Evolutionary conservation across 2,888 invertebrate species (phyloP), one percentile per base, ranked within the genome.

Genomic region (Halocaridina rubra): DNA sequence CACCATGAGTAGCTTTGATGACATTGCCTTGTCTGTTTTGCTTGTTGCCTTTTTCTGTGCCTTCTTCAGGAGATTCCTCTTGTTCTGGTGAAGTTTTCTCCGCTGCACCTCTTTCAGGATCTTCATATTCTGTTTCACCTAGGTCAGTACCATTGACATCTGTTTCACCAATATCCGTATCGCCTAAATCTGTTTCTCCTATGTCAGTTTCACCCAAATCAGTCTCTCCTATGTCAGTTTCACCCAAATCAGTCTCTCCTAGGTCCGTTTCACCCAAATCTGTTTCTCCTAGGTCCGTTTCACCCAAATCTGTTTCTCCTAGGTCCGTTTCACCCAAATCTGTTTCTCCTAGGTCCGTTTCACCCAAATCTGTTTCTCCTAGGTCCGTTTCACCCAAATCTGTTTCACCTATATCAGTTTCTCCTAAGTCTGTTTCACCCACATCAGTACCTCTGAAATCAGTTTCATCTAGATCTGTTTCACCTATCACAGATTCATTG

Each of bases 91-190:
- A 24, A 16, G 13, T 24, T 19, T 53, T 22, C 74, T 7, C 10
- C 69, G 27, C 7, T 59, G 30, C 32, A 22, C 32, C 71, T 10
- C n/a, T 27, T 4, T 19, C 27, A 3, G 24, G 24, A 27, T 46
- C 7, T 7, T 29, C 27, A 16, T n/a, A 10, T 22, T 76, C 67
- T 8, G 16, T 29, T 19, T 67, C 81, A 16, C 13, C 39, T 7
- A n/a, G 22, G 67, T 81, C 81, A 3, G 81, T 76, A 4, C 69
- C 69, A 3, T 16, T 30, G 3, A 5, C 27, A 22, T 79, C 79
- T n/a, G 71, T 71, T 27, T 80, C 80, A 3, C 80, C 80, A 3
- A 57, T 8, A 29, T 80, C 80, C n/a, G 80, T 80, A 53, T 71
- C 80, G 33, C 46, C 57, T 1, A 3, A 33, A 10, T 61, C 80